A percentile compares a stretch with the other conserved stretches of the same genome.
These are phyloP conservation scores for Hydra vulgaris DNA, from an alignment of 30 jellyfish, hydroid and myxozoan species.

Conservation along the genomic window DNA sequence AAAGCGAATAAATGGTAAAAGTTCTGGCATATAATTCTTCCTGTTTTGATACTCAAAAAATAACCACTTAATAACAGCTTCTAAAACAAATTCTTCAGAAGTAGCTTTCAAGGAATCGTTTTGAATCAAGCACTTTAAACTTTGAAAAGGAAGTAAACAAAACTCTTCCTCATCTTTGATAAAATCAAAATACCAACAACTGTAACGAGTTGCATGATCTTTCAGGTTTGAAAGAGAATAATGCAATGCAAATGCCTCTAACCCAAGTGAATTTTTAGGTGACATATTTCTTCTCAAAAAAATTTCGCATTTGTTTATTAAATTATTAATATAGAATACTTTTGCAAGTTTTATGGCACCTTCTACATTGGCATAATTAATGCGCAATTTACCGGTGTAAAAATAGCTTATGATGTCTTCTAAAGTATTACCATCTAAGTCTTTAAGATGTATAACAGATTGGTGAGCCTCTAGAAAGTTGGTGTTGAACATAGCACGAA, in stretches of 20 bases:
- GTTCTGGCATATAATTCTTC: conserved; percentile 38
- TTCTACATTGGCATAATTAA: conserved; percentile 78
- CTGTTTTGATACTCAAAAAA: conserved; percentile 48
- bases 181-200: conserved; percentile 79
- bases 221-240: conserved; percentile 51
- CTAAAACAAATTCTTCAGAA: conserved; percentile 84
- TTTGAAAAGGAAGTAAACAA: conserved; percentile 55
- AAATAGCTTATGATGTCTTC: conserved; percentile 75
- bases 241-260: conserved; percentile 75
- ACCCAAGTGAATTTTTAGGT: conserved; percentile 86
- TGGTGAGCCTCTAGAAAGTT: conserved; percentile 78
- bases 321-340: conserved; percentile 57
- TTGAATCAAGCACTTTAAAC: conserved; percentile 47
- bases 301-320: conserved; percentile 81
- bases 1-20: conserved; percentile 60
- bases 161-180: conserved; percentile 84
- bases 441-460: conserved; percentile 57
- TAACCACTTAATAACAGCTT: conserved; percentile 77
- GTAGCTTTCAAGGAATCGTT: conserved; percentile 81
- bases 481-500: conserved; percentile 84
- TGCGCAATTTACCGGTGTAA: conserved; percentile 64
- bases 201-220: conserved; percentile 65
- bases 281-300: conserved; percentile 80
- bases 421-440: conserved; percentile 74
- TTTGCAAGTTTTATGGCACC: conserved; percentile 85